Base-by-base conservation (phyloP, 1,140 invertebrate species). In the Diplogasteroides magnus region DNA sequence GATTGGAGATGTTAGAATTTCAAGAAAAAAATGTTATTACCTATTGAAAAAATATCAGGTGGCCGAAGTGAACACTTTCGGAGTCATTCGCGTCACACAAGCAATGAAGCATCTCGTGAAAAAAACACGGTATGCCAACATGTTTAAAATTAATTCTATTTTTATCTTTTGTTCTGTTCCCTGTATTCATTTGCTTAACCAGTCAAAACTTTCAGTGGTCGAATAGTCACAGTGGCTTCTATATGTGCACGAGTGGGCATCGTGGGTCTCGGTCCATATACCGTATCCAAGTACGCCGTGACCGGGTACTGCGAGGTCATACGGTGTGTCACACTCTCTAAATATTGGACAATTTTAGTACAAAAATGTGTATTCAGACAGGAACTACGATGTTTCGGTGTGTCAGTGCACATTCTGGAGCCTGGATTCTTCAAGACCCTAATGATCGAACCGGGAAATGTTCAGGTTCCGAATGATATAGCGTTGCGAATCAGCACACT, bases 341-440 rank as follows among this genome's bases (percentile, higher is more conserved):
- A 15, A 56, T 56, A 23, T 19, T n/a, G n/a, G n/a, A n/a, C n/a
- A n/a, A n/a, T n/a, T 56, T 19, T 19, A 0, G 15, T 56, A 56
- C 15, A 19, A 0, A 23, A 56, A 19, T 26, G 0, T 26, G 14
- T 11, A 15, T 66, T 75, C 29, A 62, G 73, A 28, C 56, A 59
- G 48, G 74, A 76, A 69, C 37, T 76, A 2, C 26, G 25, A n/a
- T 55, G 32, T 31, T 76, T 67, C 27, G 74, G 74, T 19, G 71
- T 76, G 2, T 37, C 37, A 1, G 74, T 76, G 2, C 27, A 55
- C 57, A 67, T 75, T 29, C 31, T 76, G 6, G 74, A 76, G 31
- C 74, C 74, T 2, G 74, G 74, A 27, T 76, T 74, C 57, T 76
- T 76, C 55, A 55, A 67, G 25, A 74, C 72, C 31, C 31, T 64